phyloP scores from a whole-genome alignment of 35 echinoderm and acorn worm genomes.

The Lytechinus variegatus region DNA sequence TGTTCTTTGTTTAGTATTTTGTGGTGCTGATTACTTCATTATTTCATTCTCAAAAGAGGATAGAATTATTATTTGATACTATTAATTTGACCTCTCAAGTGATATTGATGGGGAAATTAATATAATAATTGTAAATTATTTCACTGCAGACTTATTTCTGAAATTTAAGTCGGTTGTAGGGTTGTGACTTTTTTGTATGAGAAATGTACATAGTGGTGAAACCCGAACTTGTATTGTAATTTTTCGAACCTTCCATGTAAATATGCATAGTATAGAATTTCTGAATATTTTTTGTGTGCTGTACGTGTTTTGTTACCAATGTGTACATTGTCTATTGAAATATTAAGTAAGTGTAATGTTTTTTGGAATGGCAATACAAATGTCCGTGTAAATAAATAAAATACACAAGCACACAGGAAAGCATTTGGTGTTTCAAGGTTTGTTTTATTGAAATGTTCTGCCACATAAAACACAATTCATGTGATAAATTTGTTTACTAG shows the following conservation, averaged over 20 bases:
- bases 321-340: slow-evolving; percentile 27
- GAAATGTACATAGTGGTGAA: slow-evolving; percentile 23
- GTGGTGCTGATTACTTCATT: no score
- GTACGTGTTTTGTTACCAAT: slow-evolving; percentile 19
- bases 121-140: slow-evolving; percentile 18
- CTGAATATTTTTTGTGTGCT: slow-evolving; percentile 47
- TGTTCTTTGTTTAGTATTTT: no score
- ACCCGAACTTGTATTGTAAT: slow-evolving; percentile 21
- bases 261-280: slow-evolving; percentile 38
- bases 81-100: background rate
- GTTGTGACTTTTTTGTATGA: slow-evolving; percentile 12
- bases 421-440: background rate
- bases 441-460: background rate
- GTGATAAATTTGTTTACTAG: no score
- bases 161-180: background rate
- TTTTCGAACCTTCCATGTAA: slow-evolving; percentile 42
- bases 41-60: no score
- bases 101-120: background rate
- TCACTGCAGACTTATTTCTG: background rate
- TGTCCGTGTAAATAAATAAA: slow-evolving; percentile 13
- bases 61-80: background rate
- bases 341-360: slow-evolving; percentile 21
- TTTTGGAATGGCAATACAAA: background rate
- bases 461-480: no score
- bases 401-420: background rate